Evolutionary conservation across 1,140 invertebrate species (phyloP).

Genomic region (Halesus radiatus): DNA sequence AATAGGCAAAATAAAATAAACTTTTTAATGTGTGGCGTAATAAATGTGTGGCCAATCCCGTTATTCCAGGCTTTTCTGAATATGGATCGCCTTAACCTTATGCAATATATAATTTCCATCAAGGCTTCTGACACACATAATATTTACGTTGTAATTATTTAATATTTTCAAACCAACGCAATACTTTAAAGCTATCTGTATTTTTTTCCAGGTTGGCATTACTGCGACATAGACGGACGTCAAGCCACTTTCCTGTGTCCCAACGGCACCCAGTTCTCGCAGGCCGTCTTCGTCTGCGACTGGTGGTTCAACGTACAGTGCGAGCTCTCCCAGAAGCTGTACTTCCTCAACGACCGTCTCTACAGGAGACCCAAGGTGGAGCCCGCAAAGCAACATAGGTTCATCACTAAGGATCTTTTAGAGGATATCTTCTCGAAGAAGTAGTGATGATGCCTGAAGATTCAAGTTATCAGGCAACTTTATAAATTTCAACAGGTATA

Average conservation of each 20-base stretch:
- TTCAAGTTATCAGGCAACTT: too few relatives aligned
- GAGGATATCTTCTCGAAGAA: constrained; percentile 83
- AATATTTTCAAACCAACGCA: too few relatives aligned
- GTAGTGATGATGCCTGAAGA: neutral
- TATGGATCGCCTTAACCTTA: too few relatives aligned
- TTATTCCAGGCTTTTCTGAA: too few relatives aligned
- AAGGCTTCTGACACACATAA: too few relatives aligned
- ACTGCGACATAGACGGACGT: constrained; percentile 89
- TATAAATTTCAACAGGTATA: too few relatives aligned
- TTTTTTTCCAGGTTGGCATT: constrained; percentile 77
- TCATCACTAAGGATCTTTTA: constrained; percentile 85
- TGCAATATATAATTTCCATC: too few relatives aligned
- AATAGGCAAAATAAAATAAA: too few relatives aligned
- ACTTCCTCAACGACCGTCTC: constrained; percentile 86
- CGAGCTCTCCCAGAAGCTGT: constrained; percentile 81
- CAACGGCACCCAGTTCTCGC: constrained; percentile 90
- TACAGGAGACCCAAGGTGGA: constrained; percentile 82
- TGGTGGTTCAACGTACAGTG: constrained; percentile 95
- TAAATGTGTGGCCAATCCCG: too few relatives aligned
- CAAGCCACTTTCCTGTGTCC: constrained; percentile 92
- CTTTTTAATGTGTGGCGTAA: too few relatives aligned
- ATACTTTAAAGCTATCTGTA: too few relatives aligned
- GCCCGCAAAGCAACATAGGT: constrained; percentile 80
- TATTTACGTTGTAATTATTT: too few relatives aligned
- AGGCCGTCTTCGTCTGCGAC: constrained; percentile 84